A percentile compares a stretch with the other conserved stretches of the same genome.
These are phyloP conservation scores for Acleris emargana DNA, from an alignment of 2,888 invertebrate genomes.

Conservation along the genomic window DNA sequence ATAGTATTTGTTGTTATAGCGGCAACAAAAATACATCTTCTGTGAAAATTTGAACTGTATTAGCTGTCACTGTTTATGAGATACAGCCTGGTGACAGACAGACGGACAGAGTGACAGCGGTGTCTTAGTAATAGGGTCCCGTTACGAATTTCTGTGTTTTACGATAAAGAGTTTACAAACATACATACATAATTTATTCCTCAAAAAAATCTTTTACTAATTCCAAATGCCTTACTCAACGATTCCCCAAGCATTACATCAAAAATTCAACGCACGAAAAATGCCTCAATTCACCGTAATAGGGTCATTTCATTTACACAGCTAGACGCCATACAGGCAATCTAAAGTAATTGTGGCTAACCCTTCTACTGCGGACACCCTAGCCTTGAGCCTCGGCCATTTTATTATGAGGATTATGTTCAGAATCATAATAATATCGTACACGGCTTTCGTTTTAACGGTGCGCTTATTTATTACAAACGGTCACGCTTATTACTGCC, in stretches of 20 bases:
- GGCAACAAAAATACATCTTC: too few species aligned
- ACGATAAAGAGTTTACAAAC: too few species aligned
- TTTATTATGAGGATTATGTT: conserved; percentile 29
- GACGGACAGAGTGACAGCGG: too few species aligned
- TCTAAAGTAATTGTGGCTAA: conserved; percentile 20
- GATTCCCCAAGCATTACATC: conserved; percentile 3
- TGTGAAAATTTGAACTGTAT: too few species aligned
- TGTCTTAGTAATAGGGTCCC: too few species aligned
- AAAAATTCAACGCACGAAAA: conserved; percentile 16
- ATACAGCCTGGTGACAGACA: too few species aligned
- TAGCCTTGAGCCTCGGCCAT: conserved; percentile 14
- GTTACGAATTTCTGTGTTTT: too few species aligned
- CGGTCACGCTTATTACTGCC: conserved; percentile 30
- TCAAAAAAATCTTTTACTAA: neutral
- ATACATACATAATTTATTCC: too few species aligned
- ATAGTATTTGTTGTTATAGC: too few species aligned
- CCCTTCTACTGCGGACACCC: conserved; percentile 21
- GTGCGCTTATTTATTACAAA: conserved; percentile 20
- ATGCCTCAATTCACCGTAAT: conserved; percentile 12
- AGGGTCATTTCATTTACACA: conserved; percentile 18
- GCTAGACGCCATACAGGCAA: conserved; percentile 7
- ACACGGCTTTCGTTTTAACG: conserved; percentile 30
- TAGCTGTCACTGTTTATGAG: too few species aligned
- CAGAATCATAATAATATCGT: conserved; percentile 28
- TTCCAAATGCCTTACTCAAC: neutral